Percentiles rank a stretch among this genome's conserved stretches.
These are phyloP conservation scores for Aulostomus chinensis DNA, from an alignment of 2,797 vertebrate species.

Conservation along the genomic window DNA sequence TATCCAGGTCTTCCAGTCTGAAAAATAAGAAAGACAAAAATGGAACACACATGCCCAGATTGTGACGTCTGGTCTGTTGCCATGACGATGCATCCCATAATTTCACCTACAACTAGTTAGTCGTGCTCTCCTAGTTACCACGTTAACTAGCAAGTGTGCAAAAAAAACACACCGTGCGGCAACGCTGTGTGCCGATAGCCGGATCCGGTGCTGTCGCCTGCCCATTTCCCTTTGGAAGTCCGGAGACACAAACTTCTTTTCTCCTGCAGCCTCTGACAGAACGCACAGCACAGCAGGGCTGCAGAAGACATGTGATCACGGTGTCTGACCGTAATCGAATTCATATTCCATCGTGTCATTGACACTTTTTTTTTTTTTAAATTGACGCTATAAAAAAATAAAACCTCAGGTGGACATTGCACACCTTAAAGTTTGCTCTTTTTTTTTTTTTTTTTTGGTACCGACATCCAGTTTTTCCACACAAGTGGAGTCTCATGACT, in stretches of 20 bases:
- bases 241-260: too few species aligned
- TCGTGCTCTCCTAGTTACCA: slow-evolving; percentile 77
- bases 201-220: too few species aligned
- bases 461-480: too few species aligned
- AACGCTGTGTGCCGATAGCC: neutral
- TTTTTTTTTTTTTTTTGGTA: neutral
- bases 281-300: too few species aligned
- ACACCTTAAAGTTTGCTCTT: too few species aligned
- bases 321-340: too few species aligned
- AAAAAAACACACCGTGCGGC: slow-evolving; percentile 10
- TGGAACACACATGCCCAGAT: slow-evolving; percentile 94
- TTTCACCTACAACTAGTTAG: slow-evolving; percentile 86
- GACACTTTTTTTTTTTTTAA: too few species aligned
- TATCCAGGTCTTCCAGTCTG: slow-evolving; percentile 86
- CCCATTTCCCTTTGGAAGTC: too few species aligned
- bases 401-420: neutral
- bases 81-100: slow-evolving; percentile 97
- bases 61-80: slow-evolving; percentile 98
- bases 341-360: too few species aligned
- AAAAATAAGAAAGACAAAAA: slow-evolving; percentile 88
- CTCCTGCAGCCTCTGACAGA: too few species aligned
- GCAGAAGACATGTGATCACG: too few species aligned
- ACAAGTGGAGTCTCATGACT: slow-evolving; percentile 6
- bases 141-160: slow-evolving; percentile 72
- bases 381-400: too few species aligned